Evolutionary conservation across 2,888 invertebrate species (phyloP).

Genomic region (Augiades crinisus): DNA sequence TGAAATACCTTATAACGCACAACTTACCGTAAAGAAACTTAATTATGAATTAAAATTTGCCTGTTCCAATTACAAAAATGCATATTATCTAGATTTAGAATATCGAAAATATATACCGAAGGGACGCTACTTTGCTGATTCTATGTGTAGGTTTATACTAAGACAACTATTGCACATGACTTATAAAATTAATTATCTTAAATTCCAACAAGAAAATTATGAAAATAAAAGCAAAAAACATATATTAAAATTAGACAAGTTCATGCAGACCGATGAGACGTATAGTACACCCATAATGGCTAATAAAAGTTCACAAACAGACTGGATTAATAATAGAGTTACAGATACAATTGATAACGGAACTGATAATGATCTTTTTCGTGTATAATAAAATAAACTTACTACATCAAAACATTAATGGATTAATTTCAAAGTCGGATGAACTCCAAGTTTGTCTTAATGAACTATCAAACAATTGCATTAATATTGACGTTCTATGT

Average conservation of each 20-base stretch:
- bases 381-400: neutral
- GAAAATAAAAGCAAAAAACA: neutral
- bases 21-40: neutral
- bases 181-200: neutral
- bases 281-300: neutral
- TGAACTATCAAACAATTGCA: neutral
- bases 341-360: neutral
- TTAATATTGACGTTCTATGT: neutral
- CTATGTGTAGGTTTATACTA: neutral
- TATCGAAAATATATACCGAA: neutral
- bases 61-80: neutral
- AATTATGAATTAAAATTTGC: conserved; percentile 11
- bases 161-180: neutral
- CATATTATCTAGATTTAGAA: conserved; percentile 1
- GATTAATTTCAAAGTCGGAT: neutral
- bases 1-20: conserved; percentile 7
- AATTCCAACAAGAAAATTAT: neutral
- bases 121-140: neutral
- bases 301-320: neutral
- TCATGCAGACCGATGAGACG: neutral
- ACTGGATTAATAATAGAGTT: neutral
- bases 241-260: neutral
- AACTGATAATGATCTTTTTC: neutral
- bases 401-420: neutral
- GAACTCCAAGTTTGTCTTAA: neutral